These are phyloP conservation scores for Nymphalis urticae DNA, from an alignment of 2,888 invertebrate genomes.

Conservation along the genomic window DNA sequence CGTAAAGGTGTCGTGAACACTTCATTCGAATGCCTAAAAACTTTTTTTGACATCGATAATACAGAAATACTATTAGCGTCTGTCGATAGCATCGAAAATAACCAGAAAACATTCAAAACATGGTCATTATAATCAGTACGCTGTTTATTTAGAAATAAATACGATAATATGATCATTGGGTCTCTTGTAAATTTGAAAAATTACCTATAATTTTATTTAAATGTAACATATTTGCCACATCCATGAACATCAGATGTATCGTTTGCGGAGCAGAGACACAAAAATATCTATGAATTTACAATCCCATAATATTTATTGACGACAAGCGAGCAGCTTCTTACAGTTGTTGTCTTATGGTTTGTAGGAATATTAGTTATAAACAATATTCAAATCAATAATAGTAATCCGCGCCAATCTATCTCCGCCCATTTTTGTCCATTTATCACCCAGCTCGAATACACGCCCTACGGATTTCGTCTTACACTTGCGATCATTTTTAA, in stretches of 20 bases:
- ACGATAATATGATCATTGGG: no score
- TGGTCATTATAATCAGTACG: constrained; percentile 34
- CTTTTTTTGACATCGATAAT: constrained; percentile 66
- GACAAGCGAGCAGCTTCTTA: no score
- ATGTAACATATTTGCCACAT: no score
- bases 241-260: no score
- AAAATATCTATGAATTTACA: no score
- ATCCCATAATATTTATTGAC: no score
- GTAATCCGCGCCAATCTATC: constrained; percentile 1
- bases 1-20: constrained; percentile 76
- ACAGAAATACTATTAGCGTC: constrained; percentile 71
- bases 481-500: background rate
- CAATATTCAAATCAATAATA: background rate
- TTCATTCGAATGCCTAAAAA: constrained; percentile 67
- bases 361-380: background rate
- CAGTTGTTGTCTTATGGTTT: no score
- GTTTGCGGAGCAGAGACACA: no score
- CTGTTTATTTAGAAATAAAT: background rate
- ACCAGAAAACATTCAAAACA: constrained; percentile 52
- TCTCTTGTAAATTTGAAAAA: no score
- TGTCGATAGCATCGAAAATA: constrained; percentile 65
- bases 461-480: background rate
- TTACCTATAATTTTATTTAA: no score
- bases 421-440: background rate
- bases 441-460: background rate